Conservation (phyloP, 1,140 invertebrate genomes). For the Probaryconus sp. region DNA sequence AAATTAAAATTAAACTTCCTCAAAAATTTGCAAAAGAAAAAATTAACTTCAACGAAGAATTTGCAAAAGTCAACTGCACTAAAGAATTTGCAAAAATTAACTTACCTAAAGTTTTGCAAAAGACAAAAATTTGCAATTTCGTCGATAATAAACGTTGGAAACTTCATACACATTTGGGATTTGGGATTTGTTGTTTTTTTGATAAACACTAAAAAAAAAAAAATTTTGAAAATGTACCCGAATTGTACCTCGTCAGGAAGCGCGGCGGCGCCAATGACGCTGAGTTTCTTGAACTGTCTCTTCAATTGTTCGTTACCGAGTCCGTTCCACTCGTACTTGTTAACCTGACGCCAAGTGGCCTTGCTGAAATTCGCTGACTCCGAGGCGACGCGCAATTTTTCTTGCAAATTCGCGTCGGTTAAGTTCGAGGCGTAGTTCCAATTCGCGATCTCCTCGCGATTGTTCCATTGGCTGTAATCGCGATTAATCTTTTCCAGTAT, state of each 20-base stretch:
- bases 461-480: constrained; percentile 79
- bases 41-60: no score
- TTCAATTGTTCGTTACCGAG: constrained; percentile 80
- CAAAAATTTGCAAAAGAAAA: no score
- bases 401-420: constrained; percentile 84
- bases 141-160: no score
- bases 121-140: no score
- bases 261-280: constrained; percentile 84
- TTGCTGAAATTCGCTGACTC: constrained; percentile 72
- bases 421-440: constrained; percentile 88
- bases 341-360: constrained; percentile 80
- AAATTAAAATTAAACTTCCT: no score
- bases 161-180: no score
- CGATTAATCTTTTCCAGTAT: constrained; percentile 18
- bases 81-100: no score
- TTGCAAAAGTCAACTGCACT: no score
- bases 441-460: constrained; percentile 78
- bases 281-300: constrained; percentile 83
- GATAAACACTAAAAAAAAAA: neutral
- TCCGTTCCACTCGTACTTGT: constrained; percentile 81
- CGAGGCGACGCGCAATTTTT: constrained; percentile 76
- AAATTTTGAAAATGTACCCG: neutral
- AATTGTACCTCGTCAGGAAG: constrained; percentile 80
- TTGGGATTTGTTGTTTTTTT: no score
- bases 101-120: no score